Evolutionary conservation across 2,797 vertebrate species (phyloP).

Genomic region (Dallia pectoralis): DNA sequence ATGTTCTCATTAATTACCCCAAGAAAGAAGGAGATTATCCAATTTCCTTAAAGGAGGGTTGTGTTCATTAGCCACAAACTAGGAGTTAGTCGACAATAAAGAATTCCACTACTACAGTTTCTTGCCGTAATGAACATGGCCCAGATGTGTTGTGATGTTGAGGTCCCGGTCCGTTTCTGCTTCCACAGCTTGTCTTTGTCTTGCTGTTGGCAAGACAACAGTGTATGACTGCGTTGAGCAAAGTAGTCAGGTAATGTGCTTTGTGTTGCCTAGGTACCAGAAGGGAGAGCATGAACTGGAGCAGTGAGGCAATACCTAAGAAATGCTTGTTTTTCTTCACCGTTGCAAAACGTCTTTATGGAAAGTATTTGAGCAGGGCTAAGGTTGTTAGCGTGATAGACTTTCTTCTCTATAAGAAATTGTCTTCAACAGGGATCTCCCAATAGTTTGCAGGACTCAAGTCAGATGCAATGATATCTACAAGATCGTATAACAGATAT

Average conservation of each 20-base stretch:
- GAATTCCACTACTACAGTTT: neutral
- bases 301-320: neutral
- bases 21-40: neutral
- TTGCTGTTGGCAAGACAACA: neutral
- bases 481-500: conserved; percentile 29
- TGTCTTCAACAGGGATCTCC: conserved; percentile 16
- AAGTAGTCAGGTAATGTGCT: neutral
- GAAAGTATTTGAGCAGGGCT: neutral
- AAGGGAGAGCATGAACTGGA: neutral
- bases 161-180: neutral
- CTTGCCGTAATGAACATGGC: neutral
- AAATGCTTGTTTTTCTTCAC: neutral
- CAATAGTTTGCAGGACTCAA: conserved; percentile 4
- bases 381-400: neutral
- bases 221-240: neutral
- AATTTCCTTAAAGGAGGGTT: neutral
- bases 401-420: neutral
- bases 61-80: neutral
- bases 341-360: neutral
- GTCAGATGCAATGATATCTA: conserved; percentile 30
- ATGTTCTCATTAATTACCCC: neutral
- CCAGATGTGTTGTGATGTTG: neutral
- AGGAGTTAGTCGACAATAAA: neutral
- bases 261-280: neutral
- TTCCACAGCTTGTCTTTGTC: neutral